phyloP scores from a whole-genome alignment of 2,888 invertebrate species.

The Amblyteles armatorius region DNA sequence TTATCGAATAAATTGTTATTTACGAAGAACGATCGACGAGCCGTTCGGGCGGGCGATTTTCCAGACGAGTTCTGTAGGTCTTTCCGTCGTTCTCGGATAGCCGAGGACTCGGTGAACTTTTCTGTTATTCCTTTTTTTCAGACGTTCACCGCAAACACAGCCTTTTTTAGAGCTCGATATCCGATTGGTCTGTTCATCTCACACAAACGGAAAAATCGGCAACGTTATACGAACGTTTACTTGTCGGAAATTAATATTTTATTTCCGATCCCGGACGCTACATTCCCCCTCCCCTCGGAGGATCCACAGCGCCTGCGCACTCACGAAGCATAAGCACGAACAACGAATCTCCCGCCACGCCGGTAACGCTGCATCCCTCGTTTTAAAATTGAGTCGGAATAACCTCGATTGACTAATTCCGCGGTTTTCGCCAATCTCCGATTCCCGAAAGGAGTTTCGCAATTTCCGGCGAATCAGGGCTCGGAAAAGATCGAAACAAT shows the following conservation, averaged over 20 bases:
- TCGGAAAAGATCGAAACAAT: too few relatives aligned
- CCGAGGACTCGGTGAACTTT: constrained; percentile 41
- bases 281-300: background rate
- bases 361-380: background rate
- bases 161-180: constrained; percentile 28
- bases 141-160: constrained; percentile 45
- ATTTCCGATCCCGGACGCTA: too few relatives aligned
- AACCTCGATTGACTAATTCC: constrained; percentile 3
- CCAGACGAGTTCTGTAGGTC: background rate
- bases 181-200: constrained; percentile 27
- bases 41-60: constrained; percentile 18
- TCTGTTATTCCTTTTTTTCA: constrained; percentile 7
- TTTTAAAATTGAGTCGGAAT: too few relatives aligned
- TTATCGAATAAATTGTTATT: constrained; percentile 44
- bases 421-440: too few relatives aligned
- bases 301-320: background rate
- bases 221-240: background rate
- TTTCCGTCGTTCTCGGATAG: constrained; percentile 26
- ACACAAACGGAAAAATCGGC: constrained; percentile 33
- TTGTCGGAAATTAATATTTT: background rate
- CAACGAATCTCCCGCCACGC: background rate
- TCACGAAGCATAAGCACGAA: background rate
- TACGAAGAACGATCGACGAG: constrained; percentile 44
- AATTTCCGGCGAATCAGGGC: too few relatives aligned
- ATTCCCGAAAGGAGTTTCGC: too few relatives aligned